These are phyloP conservation scores for Echinarachnius parma DNA, from an alignment of 53 echinoderm and acorn worm species.

Conservation along the genomic window DNA sequence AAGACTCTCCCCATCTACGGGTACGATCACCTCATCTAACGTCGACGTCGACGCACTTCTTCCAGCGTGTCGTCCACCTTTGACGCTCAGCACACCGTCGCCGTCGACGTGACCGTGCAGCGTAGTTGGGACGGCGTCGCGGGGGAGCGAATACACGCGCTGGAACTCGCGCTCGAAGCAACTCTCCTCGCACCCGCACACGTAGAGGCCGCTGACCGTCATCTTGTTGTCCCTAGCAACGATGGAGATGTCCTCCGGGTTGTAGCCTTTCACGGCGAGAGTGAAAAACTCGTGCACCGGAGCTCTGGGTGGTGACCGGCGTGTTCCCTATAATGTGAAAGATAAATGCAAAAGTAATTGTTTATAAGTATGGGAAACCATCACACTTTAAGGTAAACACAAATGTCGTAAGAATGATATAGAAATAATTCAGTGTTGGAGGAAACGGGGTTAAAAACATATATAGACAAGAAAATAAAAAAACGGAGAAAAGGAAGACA, in stretches of 20 bases:
- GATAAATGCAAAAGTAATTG: no score
- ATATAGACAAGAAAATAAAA: no score
- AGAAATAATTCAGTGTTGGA: no score
- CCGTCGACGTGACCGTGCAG: conserved; percentile 23
- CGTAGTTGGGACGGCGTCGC: conserved; percentile 26
- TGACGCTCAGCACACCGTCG: conserved; percentile 35
- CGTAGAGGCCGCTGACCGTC: conserved; percentile 38
- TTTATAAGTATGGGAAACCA: no score
- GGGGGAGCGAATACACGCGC: conserved; percentile 40
- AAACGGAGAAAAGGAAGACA: no score
- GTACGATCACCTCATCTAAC: conserved; percentile 22
- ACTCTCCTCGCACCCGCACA: conserved; percentile 51
- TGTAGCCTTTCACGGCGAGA: conserved; percentile 37
- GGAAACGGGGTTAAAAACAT: no score
- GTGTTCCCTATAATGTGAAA: no score
- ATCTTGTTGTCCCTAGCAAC: conserved; percentile 34
- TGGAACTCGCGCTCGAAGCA: conserved; percentile 63
- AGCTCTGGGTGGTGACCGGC: no score
- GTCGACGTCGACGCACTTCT: background rate
- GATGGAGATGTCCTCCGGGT: conserved; percentile 49
- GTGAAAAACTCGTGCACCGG: background rate
- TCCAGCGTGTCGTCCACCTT: conserved; percentile 15
- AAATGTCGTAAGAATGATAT: no score
- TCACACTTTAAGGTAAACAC: no score
- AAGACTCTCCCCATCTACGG: background rate